Base-by-base conservation (phyloP, 2,888 invertebrate species). In the Leptinotarsa rubiginosa region DNA sequence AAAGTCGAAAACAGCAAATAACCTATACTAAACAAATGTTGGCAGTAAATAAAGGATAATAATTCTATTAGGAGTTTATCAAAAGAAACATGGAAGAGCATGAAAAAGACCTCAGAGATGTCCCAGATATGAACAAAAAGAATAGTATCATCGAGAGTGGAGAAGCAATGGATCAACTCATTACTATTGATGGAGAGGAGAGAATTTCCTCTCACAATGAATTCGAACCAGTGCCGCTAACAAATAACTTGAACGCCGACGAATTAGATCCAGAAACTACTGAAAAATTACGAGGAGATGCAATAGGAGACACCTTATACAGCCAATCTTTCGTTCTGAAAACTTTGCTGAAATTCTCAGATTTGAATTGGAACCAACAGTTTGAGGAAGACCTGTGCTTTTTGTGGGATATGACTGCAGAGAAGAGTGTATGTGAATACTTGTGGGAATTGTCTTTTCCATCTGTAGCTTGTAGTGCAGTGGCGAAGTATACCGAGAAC, bases 391-490 rank as follows among this genome's bases (percentile, higher is more conserved):
- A 95, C 82, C 88, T 96, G 52, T 94, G 95, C 83, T 91, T 92
- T 7, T 86, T 96, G 0, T 96, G 96, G 96, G 95, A 96, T 81
- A 96, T 95, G 95, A 93, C 95, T 0, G 90, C 93, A 0, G 94
- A 96, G 80, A 90, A 91, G 78, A 95, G 95, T 83, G 93, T 96
- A 0, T 93, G 94, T 13, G 83, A 90, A 59, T 93, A 93, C 83
- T 87, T 96, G 15, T 87, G 93, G 72, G 89, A 92, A 80, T 91
- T 94, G 76, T 90, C 93, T 76, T 92, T 92, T 74, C 88, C 94
- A 4, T 91, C 92, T 72, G 88, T 95, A 20, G 91, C 93, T 18
- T 89, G 90, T 79, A 89, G 91, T 73, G 90, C 90, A 0, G 84
- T 93, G 66, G 88, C 89, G 65, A 87, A 87, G 16, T 90, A 92